Conservation (phyloP, 1,140 invertebrate species). For the Phortica variegata region DNA sequence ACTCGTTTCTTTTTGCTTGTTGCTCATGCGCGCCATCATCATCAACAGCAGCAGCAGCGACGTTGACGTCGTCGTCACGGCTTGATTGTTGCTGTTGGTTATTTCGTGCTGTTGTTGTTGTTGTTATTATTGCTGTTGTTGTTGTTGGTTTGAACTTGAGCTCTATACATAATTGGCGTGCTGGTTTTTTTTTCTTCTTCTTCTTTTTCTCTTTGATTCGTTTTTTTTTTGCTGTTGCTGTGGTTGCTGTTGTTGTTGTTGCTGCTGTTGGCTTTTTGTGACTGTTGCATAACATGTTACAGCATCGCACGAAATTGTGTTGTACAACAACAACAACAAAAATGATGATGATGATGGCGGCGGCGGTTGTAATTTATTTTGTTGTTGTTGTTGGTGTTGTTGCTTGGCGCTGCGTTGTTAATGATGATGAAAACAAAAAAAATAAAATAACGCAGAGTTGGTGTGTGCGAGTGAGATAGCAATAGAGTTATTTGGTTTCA, state of each 20-base stretch:
- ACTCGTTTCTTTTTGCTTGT: too few species aligned
- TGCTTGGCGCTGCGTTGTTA: not conserved
- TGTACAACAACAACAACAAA: conserved; percentile 27
- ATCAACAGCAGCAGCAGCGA: too few species aligned
- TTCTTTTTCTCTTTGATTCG: too few species aligned
- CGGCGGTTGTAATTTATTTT: not conserved
- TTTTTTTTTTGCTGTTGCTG: conserved; percentile 31
- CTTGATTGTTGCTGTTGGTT: conserved; percentile 35
- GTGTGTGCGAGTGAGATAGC: not conserved
- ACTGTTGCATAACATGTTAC: conserved; percentile 51
- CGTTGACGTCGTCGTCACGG: too few species aligned
- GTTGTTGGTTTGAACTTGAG: conserved; percentile 56
- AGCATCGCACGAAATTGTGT: conserved; percentile 47
- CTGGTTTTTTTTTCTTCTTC: not conserved
- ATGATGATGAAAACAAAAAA: too few species aligned
- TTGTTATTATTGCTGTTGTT: conserved; percentile 4
- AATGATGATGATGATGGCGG: not conserved
- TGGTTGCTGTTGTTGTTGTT: conserved; percentile 19
- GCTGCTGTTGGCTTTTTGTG: conserved; percentile 15
- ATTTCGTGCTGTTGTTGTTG: conserved; percentile 18
- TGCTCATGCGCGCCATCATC: too few species aligned
- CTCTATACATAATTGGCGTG: conserved; percentile 49
- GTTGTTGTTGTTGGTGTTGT: too few species aligned
- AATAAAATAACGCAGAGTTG: conserved; percentile 29
- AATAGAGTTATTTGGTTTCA: not conserved